phyloP scores from a whole-genome alignment of 1,140 invertebrate species.

The Vanessa tameamea region DNA sequence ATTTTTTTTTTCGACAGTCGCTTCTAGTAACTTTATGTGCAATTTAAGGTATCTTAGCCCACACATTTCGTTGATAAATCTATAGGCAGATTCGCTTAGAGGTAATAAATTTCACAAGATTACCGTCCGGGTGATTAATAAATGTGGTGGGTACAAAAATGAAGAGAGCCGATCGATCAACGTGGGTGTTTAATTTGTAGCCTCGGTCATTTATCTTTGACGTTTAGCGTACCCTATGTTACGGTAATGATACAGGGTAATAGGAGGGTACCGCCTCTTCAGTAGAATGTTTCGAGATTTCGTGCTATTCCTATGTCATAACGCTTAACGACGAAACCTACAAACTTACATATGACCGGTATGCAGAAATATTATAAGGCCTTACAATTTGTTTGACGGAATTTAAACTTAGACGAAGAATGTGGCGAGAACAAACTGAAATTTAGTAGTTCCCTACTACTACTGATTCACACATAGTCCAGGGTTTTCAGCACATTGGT shows the following conservation, averaged over 20 bases:
- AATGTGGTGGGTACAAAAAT: constrained; percentile 69
- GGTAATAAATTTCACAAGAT: constrained; percentile 78
- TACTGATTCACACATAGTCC: no score
- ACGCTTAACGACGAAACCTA: background rate
- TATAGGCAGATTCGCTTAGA: constrained; percentile 74
- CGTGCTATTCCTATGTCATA: background rate
- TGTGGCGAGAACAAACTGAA: no score
- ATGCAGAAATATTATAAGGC: no score
- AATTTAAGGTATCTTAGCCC: constrained; percentile 51
- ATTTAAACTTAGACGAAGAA: no score
- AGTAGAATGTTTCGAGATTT: constrained; percentile 18
- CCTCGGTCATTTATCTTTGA: constrained; percentile 65
- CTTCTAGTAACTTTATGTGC: constrained; percentile 38
- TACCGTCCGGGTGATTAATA: constrained; percentile 74
- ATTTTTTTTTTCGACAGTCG: background rate
- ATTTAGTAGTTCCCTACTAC: no score
- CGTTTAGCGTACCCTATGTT: constrained; percentile 57
- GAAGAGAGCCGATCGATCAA: constrained; percentile 73
- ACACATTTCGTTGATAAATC: constrained; percentile 76
- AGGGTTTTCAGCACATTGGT: no score
- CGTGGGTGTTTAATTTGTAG: constrained; percentile 77
- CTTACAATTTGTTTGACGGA: no score
- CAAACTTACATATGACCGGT: no score
- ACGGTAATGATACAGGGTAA: constrained; percentile 58
- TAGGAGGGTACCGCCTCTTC: constrained; percentile 31